Evolutionary conservation across 2,113 vertebrate species (phyloP).

Genomic region (Alouatta palliata): DNA sequence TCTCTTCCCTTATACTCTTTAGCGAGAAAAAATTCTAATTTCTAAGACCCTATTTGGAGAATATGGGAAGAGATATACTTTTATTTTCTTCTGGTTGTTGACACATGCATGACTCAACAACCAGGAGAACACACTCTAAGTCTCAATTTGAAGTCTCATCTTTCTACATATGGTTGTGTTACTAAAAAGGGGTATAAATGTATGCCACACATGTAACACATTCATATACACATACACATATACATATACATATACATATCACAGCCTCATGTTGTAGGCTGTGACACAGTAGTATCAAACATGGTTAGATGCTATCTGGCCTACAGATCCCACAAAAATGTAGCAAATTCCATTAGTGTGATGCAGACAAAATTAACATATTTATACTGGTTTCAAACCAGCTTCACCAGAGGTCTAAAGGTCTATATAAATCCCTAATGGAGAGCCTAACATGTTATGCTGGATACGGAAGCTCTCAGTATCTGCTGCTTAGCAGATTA

Average conservation of each 20-base stretch:
- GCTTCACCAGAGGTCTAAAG: not conserved
- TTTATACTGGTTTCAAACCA: not conserved
- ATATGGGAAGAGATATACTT: not conserved
- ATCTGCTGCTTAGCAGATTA: not conserved
- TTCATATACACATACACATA: not conserved
- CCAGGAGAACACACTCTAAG: not conserved
- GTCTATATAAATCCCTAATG: not conserved
- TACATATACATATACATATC: not conserved
- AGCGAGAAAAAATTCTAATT: not conserved
- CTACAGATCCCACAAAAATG: not conserved
- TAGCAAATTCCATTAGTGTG: not conserved
- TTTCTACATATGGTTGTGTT: not conserved
- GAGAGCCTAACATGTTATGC: not conserved
- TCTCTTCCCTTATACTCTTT: not conserved
- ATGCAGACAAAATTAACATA: not conserved
- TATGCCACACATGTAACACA: not conserved
- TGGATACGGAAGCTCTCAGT: not conserved
- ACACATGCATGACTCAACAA: conserved; percentile 4
- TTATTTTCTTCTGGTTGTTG: not conserved
- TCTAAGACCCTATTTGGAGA: not conserved
- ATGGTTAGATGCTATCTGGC: not conserved
- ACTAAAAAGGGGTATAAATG: not conserved
- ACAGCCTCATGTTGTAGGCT: not conserved
- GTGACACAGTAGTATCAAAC: not conserved
- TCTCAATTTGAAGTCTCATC: not conserved